Percentiles rank a stretch among this genome's conserved stretches.
These are phyloP conservation scores for Alosa alosa DNA, from an alignment of 2,113 vertebrate genomes.

Conservation along the genomic window DNA sequence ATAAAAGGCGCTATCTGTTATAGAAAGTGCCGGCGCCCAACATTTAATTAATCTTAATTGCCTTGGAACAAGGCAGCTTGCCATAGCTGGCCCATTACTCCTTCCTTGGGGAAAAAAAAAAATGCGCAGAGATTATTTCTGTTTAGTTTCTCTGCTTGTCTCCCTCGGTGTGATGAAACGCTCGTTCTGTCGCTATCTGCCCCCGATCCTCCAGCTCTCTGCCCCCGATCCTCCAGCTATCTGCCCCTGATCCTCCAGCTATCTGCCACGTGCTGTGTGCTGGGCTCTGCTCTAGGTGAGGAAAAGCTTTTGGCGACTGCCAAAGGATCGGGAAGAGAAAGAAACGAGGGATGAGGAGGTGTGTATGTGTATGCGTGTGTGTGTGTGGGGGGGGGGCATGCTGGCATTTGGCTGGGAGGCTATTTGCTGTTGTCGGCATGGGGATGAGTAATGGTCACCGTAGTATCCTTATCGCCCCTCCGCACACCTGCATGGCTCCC, in stretches of 20 bases:
- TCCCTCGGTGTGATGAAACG: constrained; percentile 67
- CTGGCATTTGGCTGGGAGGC: constrained; percentile 55
- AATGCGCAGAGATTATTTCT: constrained; percentile 58
- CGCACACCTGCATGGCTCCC: constrained; percentile 75
- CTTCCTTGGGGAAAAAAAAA: constrained; percentile 36
- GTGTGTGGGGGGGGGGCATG: background rate
- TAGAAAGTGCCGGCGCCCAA: constrained; percentile 60
- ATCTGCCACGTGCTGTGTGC: constrained; percentile 56
- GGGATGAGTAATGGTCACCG: constrained; percentile 75
- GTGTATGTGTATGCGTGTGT: background rate
- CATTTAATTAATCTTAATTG: constrained; percentile 76
- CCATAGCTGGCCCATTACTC: constrained; percentile 60
- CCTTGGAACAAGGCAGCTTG: constrained; percentile 58
- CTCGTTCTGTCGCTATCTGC: constrained; percentile 62
- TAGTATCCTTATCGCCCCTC: constrained; percentile 71
- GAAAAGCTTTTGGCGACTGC: constrained; percentile 66
- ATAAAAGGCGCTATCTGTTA: constrained; percentile 63
- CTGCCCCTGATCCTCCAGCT: constrained; percentile 65
- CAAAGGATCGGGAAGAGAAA: constrained; percentile 42
- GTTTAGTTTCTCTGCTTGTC: constrained; percentile 42
- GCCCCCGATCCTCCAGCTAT: constrained; percentile 65
- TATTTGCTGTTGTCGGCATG: constrained; percentile 71
- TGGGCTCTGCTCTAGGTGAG: constrained; percentile 45
- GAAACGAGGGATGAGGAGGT: background rate
- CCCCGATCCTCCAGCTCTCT: constrained; percentile 65